Percentiles rank a stretch among this genome's conserved stretches.
Conservation (phyloP, 2,888 invertebrate species). For the Tetragnatha montana region DNA sequence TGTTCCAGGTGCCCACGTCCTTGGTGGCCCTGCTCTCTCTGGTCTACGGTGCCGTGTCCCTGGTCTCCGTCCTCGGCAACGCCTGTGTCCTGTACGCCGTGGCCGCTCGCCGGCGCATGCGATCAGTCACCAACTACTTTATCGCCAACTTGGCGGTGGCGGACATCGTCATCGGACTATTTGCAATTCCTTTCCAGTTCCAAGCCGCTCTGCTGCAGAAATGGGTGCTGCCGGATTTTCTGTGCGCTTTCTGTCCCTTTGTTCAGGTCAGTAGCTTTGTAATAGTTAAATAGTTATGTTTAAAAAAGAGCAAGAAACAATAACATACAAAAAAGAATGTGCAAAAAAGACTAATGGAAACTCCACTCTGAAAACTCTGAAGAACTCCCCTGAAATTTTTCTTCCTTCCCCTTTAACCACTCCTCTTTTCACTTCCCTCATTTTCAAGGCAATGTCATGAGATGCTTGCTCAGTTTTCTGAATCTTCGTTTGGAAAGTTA, state of each 20-base stretch:
- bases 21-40: constrained; percentile 85
- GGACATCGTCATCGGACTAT: constrained; percentile 78
- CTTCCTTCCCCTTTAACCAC: too few species aligned
- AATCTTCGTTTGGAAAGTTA: too few species aligned
- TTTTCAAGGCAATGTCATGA: too few species aligned
- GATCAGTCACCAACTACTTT: constrained; percentile 79
- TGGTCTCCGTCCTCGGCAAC: constrained; percentile 88
- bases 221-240: constrained; percentile 89
- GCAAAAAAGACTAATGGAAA: too few species aligned
- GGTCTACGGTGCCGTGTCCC: constrained; percentile 88
- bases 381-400: too few species aligned
- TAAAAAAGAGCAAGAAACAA: too few species aligned
- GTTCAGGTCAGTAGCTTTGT: constrained; percentile 79
- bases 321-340: too few species aligned
- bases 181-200: constrained; percentile 91
- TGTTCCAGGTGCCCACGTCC: constrained; percentile 85
- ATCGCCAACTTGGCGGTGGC: constrained; percentile 44
- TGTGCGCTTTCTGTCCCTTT: constrained; percentile 92
- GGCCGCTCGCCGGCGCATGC: constrained; percentile 84
- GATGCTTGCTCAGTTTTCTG: too few species aligned
- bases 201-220: constrained; percentile 90
- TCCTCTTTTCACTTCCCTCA: too few species aligned
- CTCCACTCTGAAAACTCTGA: too few species aligned
- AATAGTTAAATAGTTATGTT: too few species aligned
- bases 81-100: constrained; percentile 90